phyloP scores from a whole-genome alignment of 2,113 vertebrate species.

The Phylloscopus trochiloides region DNA sequence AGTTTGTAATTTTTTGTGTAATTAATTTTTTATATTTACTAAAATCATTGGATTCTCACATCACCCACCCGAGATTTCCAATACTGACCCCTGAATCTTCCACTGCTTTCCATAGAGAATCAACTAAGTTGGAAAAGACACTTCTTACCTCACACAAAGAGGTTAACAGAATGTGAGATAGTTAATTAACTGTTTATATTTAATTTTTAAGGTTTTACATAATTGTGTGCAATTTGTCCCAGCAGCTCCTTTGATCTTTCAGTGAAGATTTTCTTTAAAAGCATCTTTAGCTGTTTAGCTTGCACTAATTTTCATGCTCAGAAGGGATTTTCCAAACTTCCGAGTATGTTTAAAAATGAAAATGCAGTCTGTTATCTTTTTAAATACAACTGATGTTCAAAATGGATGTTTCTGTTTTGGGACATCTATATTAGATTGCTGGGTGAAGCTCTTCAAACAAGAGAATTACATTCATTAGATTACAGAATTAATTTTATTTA shows the following conservation, averaged over 20 bases:
- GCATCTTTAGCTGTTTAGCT: not conserved
- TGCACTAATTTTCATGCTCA: not conserved
- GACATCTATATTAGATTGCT: not conserved
- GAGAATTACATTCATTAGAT: not conserved
- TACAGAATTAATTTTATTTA: not conserved
- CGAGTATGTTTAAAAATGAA: not conserved
- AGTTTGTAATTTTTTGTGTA: not conserved
- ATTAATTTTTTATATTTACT: not conserved
- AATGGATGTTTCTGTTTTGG: not conserved
- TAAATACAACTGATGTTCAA: not conserved
- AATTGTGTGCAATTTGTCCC: not conserved
- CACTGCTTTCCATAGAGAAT: not conserved
- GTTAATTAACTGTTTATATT: not conserved
- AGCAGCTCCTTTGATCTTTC: not conserved
- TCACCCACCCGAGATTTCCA: not conserved
- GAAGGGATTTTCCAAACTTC: not conserved
- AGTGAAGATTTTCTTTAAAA: not conserved
- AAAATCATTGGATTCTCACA: not conserved
- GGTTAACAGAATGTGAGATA: not conserved
- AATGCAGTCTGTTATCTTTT: not conserved
- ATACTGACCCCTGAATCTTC: not conserved
- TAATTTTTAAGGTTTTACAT: not conserved
- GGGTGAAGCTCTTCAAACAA: not conserved
- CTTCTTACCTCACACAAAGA: not conserved
- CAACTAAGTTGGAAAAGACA: not conserved